Conservation (phyloP, 2,113 vertebrate species). For the Cheilinus undulatus region DNA sequence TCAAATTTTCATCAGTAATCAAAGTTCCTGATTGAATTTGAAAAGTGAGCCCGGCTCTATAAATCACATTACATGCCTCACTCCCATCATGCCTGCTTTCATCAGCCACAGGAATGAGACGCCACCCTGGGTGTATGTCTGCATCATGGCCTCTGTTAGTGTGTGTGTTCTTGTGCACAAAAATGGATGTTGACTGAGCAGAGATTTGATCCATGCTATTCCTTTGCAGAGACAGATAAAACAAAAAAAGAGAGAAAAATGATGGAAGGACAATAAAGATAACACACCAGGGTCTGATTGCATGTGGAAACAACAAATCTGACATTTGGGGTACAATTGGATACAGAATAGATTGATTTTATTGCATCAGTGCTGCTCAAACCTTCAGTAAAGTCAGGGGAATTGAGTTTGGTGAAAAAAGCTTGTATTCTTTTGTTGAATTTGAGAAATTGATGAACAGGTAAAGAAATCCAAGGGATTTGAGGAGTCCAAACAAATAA, state of each 20-base stretch:
- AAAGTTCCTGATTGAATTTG: constrained; percentile 85
- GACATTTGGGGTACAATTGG: constrained; percentile 10
- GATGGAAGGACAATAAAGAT: constrained; percentile 21
- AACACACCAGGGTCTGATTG: constrained; percentile 39
- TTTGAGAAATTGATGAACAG: background rate
- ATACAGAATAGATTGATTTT: constrained; percentile 10
- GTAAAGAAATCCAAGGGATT: background rate
- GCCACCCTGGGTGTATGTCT: constrained; percentile 61
- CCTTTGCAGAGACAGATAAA: constrained; percentile 19
- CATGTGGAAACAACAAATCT: constrained; percentile 9
- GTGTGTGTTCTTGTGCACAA: constrained; percentile 35
- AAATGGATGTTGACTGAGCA: constrained; percentile 58
- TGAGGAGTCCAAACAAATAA: background rate
- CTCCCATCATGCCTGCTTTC: constrained; percentile 76
- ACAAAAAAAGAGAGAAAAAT: constrained; percentile 14
- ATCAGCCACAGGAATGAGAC: constrained; percentile 75
- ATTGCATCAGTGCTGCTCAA: constrained; percentile 10
- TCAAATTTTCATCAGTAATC: constrained; percentile 84
- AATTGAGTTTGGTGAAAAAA: background rate
- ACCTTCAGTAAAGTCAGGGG: background rate
- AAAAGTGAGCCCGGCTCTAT: constrained; percentile 78
- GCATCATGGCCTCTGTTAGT: constrained; percentile 25
- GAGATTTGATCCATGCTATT: constrained; percentile 45
- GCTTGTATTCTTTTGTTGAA: background rate
- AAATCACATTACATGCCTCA: constrained; percentile 84